These are phyloP conservation scores for Dryocosmus kuriphilus DNA, from an alignment of 2,888 invertebrate genomes.

Conservation along the genomic window DNA sequence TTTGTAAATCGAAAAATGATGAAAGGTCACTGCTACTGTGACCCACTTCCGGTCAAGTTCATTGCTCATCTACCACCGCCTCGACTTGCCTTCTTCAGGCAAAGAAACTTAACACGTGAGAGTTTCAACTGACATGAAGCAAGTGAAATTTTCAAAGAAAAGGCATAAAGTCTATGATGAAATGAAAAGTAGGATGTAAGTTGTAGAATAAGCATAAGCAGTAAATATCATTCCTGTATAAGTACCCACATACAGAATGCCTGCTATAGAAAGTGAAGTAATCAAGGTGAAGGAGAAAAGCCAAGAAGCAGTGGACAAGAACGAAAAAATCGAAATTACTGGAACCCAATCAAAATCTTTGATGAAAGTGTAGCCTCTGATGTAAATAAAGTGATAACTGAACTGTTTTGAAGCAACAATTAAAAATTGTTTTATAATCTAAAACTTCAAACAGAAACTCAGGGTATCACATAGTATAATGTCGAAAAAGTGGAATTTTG, in stretches of 20 bases:
- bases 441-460: too few relatives aligned
- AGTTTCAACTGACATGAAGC: neutral
- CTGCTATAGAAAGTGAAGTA: neutral
- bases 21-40: conserved; percentile 66
- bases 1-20: conserved; percentile 37
- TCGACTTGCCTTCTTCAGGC: conserved; percentile 49
- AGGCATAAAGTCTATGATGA: neutral
- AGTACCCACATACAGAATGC: neutral
- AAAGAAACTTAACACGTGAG: conserved; percentile 32
- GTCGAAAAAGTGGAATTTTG: too few relatives aligned
- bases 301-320: conserved; percentile 1
- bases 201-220: neutral
- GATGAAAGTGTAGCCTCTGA: neutral
- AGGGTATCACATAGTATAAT: too few relatives aligned
- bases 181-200: neutral
- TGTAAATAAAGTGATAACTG: neutral
- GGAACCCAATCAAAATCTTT: neutral
- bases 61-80: conserved; percentile 70
- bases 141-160: conserved; percentile 18
- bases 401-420: neutral
- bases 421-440: neutral
- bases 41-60: conserved; percentile 76
- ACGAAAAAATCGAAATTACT: neutral
- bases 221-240: neutral
- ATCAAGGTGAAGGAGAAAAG: conserved; percentile 11